phyloP scores from a whole-genome alignment of 2,113 vertebrate species.

The Anser cygnoides region DNA sequence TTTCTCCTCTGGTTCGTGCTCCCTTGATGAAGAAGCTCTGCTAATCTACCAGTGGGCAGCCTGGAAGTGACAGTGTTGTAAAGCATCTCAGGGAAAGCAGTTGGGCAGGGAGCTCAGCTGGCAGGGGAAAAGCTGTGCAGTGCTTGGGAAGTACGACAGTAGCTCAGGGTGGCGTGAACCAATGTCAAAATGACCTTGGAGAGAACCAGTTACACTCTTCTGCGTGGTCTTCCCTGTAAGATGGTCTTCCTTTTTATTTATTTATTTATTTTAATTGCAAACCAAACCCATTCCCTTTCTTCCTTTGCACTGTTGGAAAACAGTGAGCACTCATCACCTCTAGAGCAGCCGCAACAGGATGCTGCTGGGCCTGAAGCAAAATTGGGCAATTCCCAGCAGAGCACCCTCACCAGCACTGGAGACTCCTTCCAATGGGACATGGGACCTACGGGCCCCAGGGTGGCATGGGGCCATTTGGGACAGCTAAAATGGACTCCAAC shows the following conservation, averaged over 20 bases:
- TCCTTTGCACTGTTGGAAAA: neutral
- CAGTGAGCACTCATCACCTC: neutral
- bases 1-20: neutral
- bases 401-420: neutral
- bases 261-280: neutral
- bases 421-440: neutral
- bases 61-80: neutral
- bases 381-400: neutral
- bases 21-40: neutral
- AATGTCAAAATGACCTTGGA: neutral
- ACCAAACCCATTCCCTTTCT: neutral
- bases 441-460: neutral
- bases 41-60: neutral
- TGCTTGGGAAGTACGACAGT: neutral
- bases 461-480: neutral
- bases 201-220: neutral
- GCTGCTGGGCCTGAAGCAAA: neutral
- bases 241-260: neutral
- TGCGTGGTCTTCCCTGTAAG: neutral
- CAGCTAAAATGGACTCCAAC: neutral
- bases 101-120: rapidly evolving
- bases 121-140: neutral
- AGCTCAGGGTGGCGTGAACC: neutral
- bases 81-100: neutral
- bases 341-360: rapidly evolving